Evolutionary conservation across 2,113 vertebrate genomes (phyloP).

Genomic region (Centrocercus urophasianus): DNA sequence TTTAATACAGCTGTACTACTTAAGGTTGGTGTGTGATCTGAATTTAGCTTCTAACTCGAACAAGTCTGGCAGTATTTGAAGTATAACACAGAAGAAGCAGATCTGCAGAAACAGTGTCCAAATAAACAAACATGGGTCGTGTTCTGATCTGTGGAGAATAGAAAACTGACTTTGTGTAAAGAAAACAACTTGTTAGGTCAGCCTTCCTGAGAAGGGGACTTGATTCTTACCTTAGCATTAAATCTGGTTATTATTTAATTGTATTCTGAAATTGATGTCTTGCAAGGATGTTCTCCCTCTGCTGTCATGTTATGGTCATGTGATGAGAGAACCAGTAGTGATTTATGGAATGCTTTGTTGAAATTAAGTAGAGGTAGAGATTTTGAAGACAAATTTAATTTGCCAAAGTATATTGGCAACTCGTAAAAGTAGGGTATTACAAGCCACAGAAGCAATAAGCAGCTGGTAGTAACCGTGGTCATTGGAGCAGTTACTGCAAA

Average conservation of each 20-base stretch:
- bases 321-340: background rate
- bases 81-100: background rate
- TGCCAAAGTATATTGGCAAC: background rate
- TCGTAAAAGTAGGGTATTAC: background rate
- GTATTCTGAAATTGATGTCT: background rate
- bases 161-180: background rate
- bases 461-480: background rate
- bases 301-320: background rate
- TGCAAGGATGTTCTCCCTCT: constrained; percentile 15
- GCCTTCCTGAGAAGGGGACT: background rate
- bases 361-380: background rate
- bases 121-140: background rate
- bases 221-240: background rate
- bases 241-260: background rate
- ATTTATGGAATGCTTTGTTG: background rate
- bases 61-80: constrained; percentile 4
- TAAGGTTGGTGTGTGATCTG: background rate
- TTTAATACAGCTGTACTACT: background rate
- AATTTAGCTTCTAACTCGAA: background rate
- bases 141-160: background rate
- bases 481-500: background rate
- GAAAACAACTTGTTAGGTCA: background rate
- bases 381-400: background rate
- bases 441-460: background rate
- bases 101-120: constrained; percentile 27